Evolutionary conservation across 2,888 invertebrate genomes (phyloP).

Genomic region (Lottia gigantea): DNA sequence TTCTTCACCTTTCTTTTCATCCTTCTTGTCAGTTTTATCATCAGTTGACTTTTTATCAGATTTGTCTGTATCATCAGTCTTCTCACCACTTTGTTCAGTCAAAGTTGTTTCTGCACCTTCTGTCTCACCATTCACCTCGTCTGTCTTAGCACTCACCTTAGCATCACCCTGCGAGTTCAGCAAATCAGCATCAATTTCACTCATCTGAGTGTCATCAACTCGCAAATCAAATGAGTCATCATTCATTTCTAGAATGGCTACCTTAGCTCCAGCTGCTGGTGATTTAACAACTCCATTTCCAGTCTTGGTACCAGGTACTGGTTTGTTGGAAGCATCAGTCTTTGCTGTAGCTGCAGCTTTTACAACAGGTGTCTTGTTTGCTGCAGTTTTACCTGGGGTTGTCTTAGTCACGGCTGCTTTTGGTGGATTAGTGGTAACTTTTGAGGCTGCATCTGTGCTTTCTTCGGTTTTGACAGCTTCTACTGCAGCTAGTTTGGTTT

Average conservation of each 20-base stretch:
- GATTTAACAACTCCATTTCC: not conserved
- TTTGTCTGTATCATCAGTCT: slow-evolving; percentile 33
- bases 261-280: slow-evolving; percentile 27
- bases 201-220: slow-evolving; percentile 65
- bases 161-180: slow-evolving; percentile 27
- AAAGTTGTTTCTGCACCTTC: slow-evolving; percentile 13
- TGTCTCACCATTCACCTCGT: slow-evolving; percentile 23
- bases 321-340: not conserved
- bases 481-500: not conserved
- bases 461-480: not conserved
- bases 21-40: slow-evolving; percentile 39
- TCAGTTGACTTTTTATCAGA: slow-evolving; percentile 26
- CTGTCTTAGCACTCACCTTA: slow-evolving; percentile 31
- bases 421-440: not conserved
- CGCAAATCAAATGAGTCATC: slow-evolving; percentile 68
- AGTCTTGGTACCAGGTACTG: not conserved
- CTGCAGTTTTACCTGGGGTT: slow-evolving; percentile 7
- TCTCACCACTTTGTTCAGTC: slow-evolving; percentile 18
- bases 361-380: not conserved
- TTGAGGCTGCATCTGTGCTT: not conserved
- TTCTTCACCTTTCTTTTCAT: slow-evolving; percentile 41
- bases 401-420: slow-evolving; percentile 10
- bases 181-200: slow-evolving; percentile 66
- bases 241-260: slow-evolving; percentile 42
- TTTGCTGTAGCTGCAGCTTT: slow-evolving; percentile 1